Evolutionary conservation across 1,140 invertebrate species (phyloP).

Genomic region (Drosophila ogumai): DNA sequence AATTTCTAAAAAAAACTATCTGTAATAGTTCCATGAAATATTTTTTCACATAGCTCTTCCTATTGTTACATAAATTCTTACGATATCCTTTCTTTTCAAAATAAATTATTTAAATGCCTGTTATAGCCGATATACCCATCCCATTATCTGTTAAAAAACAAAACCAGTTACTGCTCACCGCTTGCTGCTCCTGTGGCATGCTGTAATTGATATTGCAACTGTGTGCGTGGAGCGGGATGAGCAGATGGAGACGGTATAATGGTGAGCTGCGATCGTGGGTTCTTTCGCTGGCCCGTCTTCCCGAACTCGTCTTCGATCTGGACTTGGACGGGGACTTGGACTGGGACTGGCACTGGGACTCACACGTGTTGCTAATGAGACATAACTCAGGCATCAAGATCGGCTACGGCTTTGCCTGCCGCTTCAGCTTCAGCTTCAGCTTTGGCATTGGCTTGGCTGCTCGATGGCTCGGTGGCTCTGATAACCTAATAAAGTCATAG

Average conservation of each 20-base stretch:
- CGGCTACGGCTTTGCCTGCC: conserved; percentile 30
- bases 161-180: conserved; percentile 76
- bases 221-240: conserved; percentile 59
- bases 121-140: conserved; percentile 13
- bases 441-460: conserved; percentile 10
- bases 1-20: not conserved
- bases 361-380: conserved; percentile 82
- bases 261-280: conserved; percentile 27
- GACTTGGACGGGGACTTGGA: conserved; percentile 9
- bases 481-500: conserved; percentile 83
- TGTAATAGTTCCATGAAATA: not conserved
- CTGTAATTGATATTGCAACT: conserved; percentile 84
- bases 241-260: conserved; percentile 24
- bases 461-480: conserved; percentile 45
- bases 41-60: not conserved
- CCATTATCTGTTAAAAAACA: conserved; percentile 27
- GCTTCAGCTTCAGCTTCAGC: conserved; percentile 12
- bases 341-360: conserved; percentile 32
- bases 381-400: conserved; percentile 71
- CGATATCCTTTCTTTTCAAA: too few species aligned
- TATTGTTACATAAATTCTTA: too few species aligned
- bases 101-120: not conserved
- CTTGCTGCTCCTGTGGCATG: conserved; percentile 79
- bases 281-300: conserved; percentile 37
- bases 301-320: conserved; percentile 27